Percentiles rank a stretch among this genome's conserved stretches.
phyloP scores from a whole-genome alignment of 2,797 vertebrate species.

The Gymnodraco acuticeps region DNA sequence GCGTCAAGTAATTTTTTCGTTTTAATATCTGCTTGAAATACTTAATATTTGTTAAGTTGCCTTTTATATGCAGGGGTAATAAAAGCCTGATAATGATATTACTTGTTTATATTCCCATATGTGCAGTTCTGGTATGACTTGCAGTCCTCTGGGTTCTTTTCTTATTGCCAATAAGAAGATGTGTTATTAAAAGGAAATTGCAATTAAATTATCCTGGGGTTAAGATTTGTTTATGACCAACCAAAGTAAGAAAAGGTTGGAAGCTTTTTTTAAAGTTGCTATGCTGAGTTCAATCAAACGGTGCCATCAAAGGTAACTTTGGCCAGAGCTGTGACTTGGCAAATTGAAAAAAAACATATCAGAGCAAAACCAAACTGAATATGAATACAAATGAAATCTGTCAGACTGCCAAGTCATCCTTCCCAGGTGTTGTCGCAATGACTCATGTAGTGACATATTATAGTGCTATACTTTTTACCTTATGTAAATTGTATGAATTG shows the following conservation, averaged over 20 bases:
- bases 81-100: background rate
- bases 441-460: constrained; percentile 12
- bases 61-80: constrained; percentile 6
- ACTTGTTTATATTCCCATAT: constrained; percentile 1
- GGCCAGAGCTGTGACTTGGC: constrained; percentile 13
- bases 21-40: constrained; percentile 15
- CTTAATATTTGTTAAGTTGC: background rate
- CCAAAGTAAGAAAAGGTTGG: background rate
- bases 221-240: constrained; percentile 1
- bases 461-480: background rate
- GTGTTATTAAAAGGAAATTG: constrained; percentile 5
- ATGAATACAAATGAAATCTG: constrained; percentile 14
- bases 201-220: constrained; percentile 1
- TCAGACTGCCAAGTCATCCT: constrained; percentile 3
- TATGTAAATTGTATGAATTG: background rate
- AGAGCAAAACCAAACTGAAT: constrained; percentile 11
- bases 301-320: constrained; percentile 6
- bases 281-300: constrained; percentile 26
- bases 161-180: background rate
- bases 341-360: constrained; percentile 13
- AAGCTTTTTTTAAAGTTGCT: constrained; percentile 14
- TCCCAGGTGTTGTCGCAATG: background rate
- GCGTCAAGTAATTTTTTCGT: constrained; percentile 24
- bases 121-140: background rate
- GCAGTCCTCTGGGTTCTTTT: background rate